Evolutionary conservation across 2,113 vertebrate genomes (phyloP).

Genomic region (Garra rufa): DNA sequence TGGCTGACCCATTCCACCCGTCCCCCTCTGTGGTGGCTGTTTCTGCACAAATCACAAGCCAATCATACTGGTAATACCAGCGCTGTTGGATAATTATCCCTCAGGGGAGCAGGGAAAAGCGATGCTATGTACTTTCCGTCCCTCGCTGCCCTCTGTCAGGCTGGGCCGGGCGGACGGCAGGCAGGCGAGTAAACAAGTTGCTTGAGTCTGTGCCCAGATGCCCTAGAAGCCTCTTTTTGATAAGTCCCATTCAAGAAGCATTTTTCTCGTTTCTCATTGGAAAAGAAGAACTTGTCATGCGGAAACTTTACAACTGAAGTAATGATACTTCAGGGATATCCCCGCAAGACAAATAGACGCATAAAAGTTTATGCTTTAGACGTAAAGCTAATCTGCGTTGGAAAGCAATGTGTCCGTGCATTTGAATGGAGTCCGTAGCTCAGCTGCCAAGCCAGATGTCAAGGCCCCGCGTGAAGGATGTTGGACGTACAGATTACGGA

Average conservation of each 20-base stretch:
- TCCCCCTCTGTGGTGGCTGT: conserved; percentile 62
- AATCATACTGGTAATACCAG: conserved; percentile 73
- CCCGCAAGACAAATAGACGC: conserved; percentile 46
- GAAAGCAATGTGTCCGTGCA: conserved; percentile 36
- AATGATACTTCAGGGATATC: conserved; percentile 38
- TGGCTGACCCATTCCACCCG: conserved; percentile 53
- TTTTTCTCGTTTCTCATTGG: conserved; percentile 20
- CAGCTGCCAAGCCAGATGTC: conserved; percentile 56
- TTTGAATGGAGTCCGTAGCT: conserved; percentile 1
- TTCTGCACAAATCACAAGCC: conserved; percentile 74
- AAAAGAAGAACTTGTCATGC: conserved; percentile 23
- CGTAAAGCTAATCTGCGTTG: conserved; percentile 44
- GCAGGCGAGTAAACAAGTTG: conserved; percentile 47
- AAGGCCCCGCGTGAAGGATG: conserved; percentile 48
- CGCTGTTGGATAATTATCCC: conserved; percentile 82
- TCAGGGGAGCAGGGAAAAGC: conserved; percentile 71
- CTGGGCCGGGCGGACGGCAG: conserved; percentile 61
- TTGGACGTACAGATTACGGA: conserved; percentile 59
- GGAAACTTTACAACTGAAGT: conserved; percentile 34
- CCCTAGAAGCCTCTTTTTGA: conserved; percentile 33
- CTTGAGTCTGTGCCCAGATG: conserved; percentile 60
- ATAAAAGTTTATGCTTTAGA: conserved; percentile 52
- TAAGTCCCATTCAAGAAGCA: conserved; percentile 12
- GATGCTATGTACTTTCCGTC: conserved; percentile 31
- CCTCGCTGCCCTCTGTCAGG: conserved; percentile 12